Base-by-base conservation (phyloP, 2,113 vertebrate species). In the Gila orcuttii region DNA sequence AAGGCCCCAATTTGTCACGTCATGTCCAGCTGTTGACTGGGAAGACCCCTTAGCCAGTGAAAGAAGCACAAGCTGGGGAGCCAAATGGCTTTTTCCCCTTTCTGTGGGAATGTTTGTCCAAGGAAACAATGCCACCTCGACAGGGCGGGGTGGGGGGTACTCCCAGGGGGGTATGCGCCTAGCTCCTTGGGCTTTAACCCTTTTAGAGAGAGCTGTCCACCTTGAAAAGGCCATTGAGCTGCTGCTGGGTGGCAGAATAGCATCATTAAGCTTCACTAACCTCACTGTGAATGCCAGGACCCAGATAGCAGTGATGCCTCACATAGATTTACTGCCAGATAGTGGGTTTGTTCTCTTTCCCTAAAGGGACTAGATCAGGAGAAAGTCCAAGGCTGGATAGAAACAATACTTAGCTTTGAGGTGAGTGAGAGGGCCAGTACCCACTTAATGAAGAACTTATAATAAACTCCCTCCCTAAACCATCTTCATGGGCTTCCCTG, bases 1-100 rank as follows among this genome's bases (percentile, higher is more conserved):
- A 95, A 95, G 93, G 89, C 93, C 92, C 94, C 96, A 96, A 97
- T 97, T 97, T 97, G 96, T 97, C 96, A 97, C 97, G 96, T 96
- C 96, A 96, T 95, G 96, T 96, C 96, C 96, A 97, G 96, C 96
- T 97, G 96, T 96, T 96, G 96, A 96, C 96, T 96, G 96, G 95
- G 94, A 92, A 92, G 95, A 93, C 86, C 94, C 94, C 95, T 94
- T 93, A 91, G 74, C 74, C 88, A 86, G 83, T 88, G 86, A 90
- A 88, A 87, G 85, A 64, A 80, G 88, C 87, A 86, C 79, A 87
- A 89, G 89, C 85, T 80, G 83, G 94, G 96, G 87, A 89, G 94
- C 95, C 95, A 94, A 95, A 95, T 95, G 94, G 95, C 95, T 96
- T 96, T 96, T 96, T 95, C 95, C 95, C 95, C 94, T 90, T 92